Conservation (phyloP, 1,140 invertebrate species). For the Paracyclopina nana region DNA sequence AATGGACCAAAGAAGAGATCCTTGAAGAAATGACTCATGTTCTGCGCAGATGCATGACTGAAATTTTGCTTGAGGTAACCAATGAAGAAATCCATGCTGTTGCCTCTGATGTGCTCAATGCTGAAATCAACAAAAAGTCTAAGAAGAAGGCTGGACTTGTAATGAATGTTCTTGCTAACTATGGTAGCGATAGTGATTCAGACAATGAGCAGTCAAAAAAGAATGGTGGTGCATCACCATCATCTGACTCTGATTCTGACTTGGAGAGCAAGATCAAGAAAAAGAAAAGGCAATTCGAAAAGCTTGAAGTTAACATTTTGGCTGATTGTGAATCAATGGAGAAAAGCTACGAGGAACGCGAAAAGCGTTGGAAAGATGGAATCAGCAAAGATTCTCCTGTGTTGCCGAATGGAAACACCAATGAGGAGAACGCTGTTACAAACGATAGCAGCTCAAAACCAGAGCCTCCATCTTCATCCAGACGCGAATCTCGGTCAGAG, state of each 20-base stretch:
- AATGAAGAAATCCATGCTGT: slow-evolving; percentile 61
- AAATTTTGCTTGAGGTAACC: slow-evolving; percentile 79
- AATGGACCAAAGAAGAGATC: background rate
- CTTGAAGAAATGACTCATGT: slow-evolving; percentile 50
- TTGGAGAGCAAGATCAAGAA: background rate
- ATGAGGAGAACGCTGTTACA: background rate
- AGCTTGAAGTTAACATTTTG: background rate
- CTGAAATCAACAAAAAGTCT: slow-evolving; percentile 22
- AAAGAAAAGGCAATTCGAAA: slow-evolving; percentile 12
- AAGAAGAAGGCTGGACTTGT: background rate
- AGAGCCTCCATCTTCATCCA: background rate
- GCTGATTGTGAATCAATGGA: slow-evolving; percentile 3
- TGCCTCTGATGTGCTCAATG: slow-evolving; percentile 49
- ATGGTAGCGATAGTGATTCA: slow-evolving; percentile 6
- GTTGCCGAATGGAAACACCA: too few species aligned
- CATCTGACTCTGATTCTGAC: slow-evolving; percentile 4
- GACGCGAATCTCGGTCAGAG: background rate
- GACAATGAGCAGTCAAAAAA: background rate
- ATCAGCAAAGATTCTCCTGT: too few species aligned
- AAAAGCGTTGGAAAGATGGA: slow-evolving; percentile 11
- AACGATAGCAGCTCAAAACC: background rate
- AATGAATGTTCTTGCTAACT: slow-evolving; percentile 4
- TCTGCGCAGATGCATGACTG: slow-evolving; percentile 63
- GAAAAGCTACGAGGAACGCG: background rate
- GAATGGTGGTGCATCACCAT: background rate